Base-by-base conservation (phyloP, 2,888 invertebrate genomes). In the Plebejus melissa region DNA sequence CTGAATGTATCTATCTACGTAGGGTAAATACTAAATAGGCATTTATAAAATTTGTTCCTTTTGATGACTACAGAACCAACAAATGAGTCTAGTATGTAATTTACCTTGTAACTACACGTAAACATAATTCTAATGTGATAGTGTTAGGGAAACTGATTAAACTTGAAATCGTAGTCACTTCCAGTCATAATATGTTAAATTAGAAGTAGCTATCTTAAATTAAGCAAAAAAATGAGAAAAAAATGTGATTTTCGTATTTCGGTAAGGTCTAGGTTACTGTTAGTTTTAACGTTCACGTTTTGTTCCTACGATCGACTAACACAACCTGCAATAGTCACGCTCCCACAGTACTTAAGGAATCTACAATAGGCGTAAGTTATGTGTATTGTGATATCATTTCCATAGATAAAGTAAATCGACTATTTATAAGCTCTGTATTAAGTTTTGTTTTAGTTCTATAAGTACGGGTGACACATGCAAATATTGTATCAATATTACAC, bases 181-280 rank as follows among this genome's bases (percentile, higher is more conserved):
- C 89, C 90, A 93, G 93, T 93, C 93, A 93, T 93, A 93, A 93
- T 93, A 93, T 90, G 89, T 91, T 89, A 90, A 86, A 85, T 84
- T 89, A 90, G 88, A 87, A 85, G 88, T 90, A 90, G 89, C 87
- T 87, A 84, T 85, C 84, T 86, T 86, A 85, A 83, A 83, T 83
- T 85, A 86, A 84, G 84, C 84, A 81, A 81, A 82, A 84, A 86
- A 86, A 84, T 80, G 74, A 77, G 77, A 78, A 81, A 86, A 86
- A 86, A 85, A 88, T 90, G 90, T 91, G 92, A 91, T 91, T 86
- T 84, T 82, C 80, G 78, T 81, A 82, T 82, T 85, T 65, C 36
- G 50, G 58, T 75, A 70, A 75, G 84, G 32, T 36, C 6, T 88
- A 87, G 86, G 86, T 83, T 83, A 80, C 81, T 82, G 82, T 82